These are phyloP conservation scores for Drosophila lini DNA, from an alignment of 1,140 invertebrate genomes.

Conservation along the genomic window DNA sequence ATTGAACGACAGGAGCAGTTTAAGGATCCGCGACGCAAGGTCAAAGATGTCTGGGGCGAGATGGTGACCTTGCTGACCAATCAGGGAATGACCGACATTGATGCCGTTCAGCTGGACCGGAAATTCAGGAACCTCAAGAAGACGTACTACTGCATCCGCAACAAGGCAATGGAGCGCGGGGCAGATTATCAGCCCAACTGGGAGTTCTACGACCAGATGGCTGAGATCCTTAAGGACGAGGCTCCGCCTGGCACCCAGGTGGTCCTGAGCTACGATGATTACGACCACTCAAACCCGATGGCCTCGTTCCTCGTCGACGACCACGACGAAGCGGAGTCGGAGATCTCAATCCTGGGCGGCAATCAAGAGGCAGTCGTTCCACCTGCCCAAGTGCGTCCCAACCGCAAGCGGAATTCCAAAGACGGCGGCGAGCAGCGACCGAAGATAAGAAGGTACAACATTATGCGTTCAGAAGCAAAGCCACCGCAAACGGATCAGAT, in stretches of 20 bases:
- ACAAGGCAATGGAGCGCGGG: neutral
- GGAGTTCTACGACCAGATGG: constrained; percentile 27
- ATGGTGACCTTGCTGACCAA: constrained; percentile 2
- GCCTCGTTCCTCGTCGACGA: neutral
- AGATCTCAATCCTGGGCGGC: neutral
- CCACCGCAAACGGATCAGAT: neutral
- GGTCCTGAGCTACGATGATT: constrained; percentile 1
- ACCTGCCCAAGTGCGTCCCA: too few species aligned
- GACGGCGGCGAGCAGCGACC: too few species aligned
- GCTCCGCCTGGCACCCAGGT: constrained; percentile 9
- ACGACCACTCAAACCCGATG: neutral
- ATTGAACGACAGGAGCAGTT: constrained; percentile 1
- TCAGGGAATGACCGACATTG: constrained; percentile 18
- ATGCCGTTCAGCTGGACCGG: constrained; percentile 22
- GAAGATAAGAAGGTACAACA: neutral
- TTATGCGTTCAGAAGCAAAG: too few species aligned
- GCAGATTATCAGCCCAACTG: constrained; percentile 9
- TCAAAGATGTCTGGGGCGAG: constrained; percentile 26
- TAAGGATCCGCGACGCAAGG: constrained; percentile 5
- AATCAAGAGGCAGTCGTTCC: neutral
- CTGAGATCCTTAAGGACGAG: constrained; percentile 6
- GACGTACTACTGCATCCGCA: constrained; percentile 20
- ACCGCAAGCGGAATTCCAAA: constrained; percentile 2
- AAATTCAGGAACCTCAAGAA: constrained; percentile 40
- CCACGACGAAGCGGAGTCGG: neutral